Base-by-base conservation (phyloP, 2,888 invertebrate species). In the Synanthedon tipuliformis region DNA sequence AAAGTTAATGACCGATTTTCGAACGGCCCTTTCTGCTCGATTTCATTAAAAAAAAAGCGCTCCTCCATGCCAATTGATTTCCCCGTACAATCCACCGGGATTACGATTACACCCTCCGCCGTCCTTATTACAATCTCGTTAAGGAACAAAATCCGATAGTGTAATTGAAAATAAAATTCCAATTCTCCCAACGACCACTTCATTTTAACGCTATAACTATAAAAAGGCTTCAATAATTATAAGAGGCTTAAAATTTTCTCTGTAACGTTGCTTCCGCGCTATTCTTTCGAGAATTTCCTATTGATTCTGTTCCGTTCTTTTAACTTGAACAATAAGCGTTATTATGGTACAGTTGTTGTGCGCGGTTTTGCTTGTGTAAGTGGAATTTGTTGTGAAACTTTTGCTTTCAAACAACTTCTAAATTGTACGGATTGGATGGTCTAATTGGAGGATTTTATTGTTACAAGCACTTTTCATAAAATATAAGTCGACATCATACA, bases 21-120 rank as follows among this genome's bases (percentile, higher is more conserved):
- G 70, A 73, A 66, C 69, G 68, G 68, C 61, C 70, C 73, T 77
- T 82, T 80, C 45, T 81, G 73, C 71, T 75, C 71, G 73, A 81
- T 84, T 84, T 81, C 73, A 80, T 84, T 80, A 82, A 82, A 84
- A 81, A 83, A 80, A 63, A n/a, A n/a, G n/a, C 65, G 71, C 71
- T 71, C 73, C 80, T 73, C 67, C 74, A 67, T 66, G 66, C 65
- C 81, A 75, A 82, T 85, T 81, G 82, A 81, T 82, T 83, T 71
- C 70, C 72, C 75, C 69, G 71, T 71, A 45, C 69, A 75, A 66
- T 65, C 69, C 45, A n/a, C 0, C 11, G 64, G 73, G 70, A 69
- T 57, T 58, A 52, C 59, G 52, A 60, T 54, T 68, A 61, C 68
- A 54, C 15, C 40, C 51, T 23, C 41, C 51, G 54, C 50, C 55